These are phyloP conservation scores for Bradypodion ventrale DNA, from an alignment of 2,797 vertebrate species.

Conservation along the genomic window DNA sequence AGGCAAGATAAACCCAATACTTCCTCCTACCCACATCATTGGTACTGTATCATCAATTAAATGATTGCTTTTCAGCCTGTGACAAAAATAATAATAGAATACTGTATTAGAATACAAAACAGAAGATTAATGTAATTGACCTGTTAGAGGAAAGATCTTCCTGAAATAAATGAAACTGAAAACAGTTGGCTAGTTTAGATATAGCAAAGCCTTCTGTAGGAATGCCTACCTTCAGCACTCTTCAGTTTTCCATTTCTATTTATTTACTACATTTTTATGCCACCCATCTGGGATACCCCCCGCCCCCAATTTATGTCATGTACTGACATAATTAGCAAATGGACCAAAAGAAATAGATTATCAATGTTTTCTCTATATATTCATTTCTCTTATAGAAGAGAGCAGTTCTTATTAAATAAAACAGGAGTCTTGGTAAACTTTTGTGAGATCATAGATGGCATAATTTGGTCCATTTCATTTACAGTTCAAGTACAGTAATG, in stretches of 20 bases:
- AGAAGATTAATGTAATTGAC: background rate
- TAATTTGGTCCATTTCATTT: conserved; percentile 66
- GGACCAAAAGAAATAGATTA: too few relatives aligned
- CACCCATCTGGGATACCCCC: too few relatives aligned
- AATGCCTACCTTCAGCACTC: too few relatives aligned
- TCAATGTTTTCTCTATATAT: too few relatives aligned
- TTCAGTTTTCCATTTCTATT: too few relatives aligned
- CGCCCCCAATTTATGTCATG: too few relatives aligned
- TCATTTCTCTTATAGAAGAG: too few relatives aligned
- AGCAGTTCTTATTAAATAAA: too few relatives aligned
- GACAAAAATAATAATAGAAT: conserved; percentile 4
- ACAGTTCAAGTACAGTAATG: conserved; percentile 67
- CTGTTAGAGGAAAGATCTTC: background rate
- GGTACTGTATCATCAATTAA: background rate
- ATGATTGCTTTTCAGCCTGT: background rate
- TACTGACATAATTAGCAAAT: too few relatives aligned
- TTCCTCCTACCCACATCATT: too few relatives aligned
- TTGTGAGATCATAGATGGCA: conserved; percentile 42
- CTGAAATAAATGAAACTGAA: background rate
- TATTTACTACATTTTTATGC: too few relatives aligned
- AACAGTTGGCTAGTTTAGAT: conserved; percentile 3
- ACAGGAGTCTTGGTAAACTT: conserved; percentile 47
- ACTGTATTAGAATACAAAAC: background rate
- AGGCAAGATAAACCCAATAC: background rate
- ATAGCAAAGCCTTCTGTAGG: background rate